These are phyloP conservation scores for Myzus persicae DNA, from an alignment of 1,140 invertebrate genomes.

Conservation along the genomic window DNA sequence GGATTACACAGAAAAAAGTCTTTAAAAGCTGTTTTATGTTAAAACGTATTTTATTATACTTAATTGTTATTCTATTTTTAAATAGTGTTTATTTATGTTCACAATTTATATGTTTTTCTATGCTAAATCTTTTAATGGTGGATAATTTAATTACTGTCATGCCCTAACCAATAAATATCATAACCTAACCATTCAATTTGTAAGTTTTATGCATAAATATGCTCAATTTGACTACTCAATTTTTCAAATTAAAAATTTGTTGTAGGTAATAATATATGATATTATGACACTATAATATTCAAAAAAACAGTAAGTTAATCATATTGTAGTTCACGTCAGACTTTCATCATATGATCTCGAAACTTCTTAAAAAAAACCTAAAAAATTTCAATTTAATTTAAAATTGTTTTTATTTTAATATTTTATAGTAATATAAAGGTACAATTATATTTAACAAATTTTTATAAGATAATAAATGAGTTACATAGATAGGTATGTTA, in stretches of 20 bases:
- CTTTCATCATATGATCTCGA: background rate
- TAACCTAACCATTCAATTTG: background rate
- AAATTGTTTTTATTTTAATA: too few species aligned
- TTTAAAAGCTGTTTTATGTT: too few species aligned
- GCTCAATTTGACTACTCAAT: background rate
- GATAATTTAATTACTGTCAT: too few species aligned
- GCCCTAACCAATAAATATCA: too few species aligned
- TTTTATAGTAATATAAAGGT: too few species aligned
- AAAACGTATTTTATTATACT: background rate
- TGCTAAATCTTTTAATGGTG: background rate
- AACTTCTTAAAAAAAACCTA: background rate
- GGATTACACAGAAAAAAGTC: too few species aligned
- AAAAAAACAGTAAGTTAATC: background rate
- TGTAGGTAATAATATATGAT: background rate
- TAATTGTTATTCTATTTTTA: background rate
- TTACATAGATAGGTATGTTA: too few species aligned
- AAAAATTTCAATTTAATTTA: too few species aligned
- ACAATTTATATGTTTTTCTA: background rate
- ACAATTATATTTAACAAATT: too few species aligned
- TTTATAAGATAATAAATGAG: too few species aligned
- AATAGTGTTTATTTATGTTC: background rate
- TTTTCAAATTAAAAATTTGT: background rate
- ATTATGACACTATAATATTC: background rate
- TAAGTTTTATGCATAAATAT: background rate
- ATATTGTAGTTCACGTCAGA: background rate